phyloP scores from a whole-genome alignment of 2,113 vertebrate species.

The Eubucco bourcierii region DNA sequence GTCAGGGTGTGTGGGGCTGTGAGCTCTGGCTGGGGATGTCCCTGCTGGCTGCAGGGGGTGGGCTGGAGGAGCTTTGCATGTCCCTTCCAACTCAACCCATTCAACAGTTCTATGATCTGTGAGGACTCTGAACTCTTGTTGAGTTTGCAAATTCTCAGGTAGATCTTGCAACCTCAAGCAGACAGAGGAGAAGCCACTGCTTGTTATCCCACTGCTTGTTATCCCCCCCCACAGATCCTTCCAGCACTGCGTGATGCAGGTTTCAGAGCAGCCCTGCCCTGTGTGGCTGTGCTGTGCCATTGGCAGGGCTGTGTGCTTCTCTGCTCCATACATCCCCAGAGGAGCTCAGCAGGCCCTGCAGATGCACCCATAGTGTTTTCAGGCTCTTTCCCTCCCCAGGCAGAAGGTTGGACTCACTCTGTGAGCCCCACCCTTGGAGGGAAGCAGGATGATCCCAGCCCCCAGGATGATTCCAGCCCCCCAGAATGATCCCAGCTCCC shows the following conservation, averaged over 20 bases:
- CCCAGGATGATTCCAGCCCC: too few relatives aligned
- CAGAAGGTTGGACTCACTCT: neutral
- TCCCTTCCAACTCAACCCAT: too few relatives aligned
- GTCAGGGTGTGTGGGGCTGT: too few relatives aligned
- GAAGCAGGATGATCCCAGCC: too few relatives aligned
- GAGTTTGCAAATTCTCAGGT: neutral
- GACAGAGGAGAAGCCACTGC: neutral
- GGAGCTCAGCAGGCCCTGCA: neutral
- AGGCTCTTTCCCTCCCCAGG: neutral
- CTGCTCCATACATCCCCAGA: neutral
- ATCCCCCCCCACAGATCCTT: neutral
- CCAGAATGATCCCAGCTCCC: too few relatives aligned
- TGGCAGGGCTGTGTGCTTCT: neutral
- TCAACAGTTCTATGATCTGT: too few relatives aligned
- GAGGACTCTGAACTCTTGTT: neutral
- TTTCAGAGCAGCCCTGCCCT: neutral
- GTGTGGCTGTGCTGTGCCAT: too few relatives aligned
- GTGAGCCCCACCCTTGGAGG: too few relatives aligned
- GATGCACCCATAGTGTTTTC: fast-evolving
- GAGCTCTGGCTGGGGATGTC: too few relatives aligned
- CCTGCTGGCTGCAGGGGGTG: too few relatives aligned
- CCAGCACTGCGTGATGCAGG: neutral
- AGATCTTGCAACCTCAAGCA: neutral
- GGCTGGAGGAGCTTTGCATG: too few relatives aligned
- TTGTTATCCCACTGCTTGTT: fast-evolving